A percentile compares a stretch with the other conserved stretches of the same genome.
Evolutionary conservation across 2,797 vertebrate genomes (phyloP).

Genomic region (Scarus forsteni): DNA sequence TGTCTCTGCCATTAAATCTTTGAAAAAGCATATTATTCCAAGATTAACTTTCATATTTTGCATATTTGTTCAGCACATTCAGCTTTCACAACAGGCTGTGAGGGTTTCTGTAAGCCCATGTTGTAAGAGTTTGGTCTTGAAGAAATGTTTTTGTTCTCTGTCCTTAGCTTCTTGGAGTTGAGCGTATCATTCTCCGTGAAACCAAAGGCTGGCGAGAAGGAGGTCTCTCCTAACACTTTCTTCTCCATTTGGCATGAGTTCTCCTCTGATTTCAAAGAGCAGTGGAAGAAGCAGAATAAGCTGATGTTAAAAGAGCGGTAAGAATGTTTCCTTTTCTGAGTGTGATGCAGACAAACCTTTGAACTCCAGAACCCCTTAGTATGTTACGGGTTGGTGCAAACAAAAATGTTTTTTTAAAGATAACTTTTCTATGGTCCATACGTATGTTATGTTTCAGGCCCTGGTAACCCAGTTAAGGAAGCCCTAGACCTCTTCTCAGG

Average conservation of each 20-base stretch:
- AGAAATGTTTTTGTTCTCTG: constrained; percentile 66
- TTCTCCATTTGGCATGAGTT: constrained; percentile 98
- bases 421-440: too few relatives aligned
- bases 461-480: too few relatives aligned
- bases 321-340: constrained; percentile 47
- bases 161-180: constrained; percentile 94
- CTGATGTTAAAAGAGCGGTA: constrained; percentile 94
- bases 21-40: constrained; percentile 58
- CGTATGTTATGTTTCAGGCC: too few relatives aligned
- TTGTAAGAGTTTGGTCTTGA: constrained; percentile 68
- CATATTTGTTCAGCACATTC: constrained; percentile 53
- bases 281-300: constrained; percentile 97
- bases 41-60: constrained; percentile 71
- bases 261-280: constrained; percentile 98
- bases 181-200: constrained; percentile 94
- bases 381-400: too few relatives aligned
- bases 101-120: constrained; percentile 66
- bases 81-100: constrained; percentile 67
- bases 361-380: too few relatives aligned
- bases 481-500: too few relatives aligned
- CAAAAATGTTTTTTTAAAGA: too few relatives aligned
- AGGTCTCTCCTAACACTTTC: constrained; percentile 93
- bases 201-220: constrained; percentile 95
- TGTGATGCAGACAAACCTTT: background rate
- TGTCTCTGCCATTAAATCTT: constrained; percentile 43